phyloP scores from a whole-genome alignment of 2,797 vertebrate species.

The Thaleichthys pacificus region DNA sequence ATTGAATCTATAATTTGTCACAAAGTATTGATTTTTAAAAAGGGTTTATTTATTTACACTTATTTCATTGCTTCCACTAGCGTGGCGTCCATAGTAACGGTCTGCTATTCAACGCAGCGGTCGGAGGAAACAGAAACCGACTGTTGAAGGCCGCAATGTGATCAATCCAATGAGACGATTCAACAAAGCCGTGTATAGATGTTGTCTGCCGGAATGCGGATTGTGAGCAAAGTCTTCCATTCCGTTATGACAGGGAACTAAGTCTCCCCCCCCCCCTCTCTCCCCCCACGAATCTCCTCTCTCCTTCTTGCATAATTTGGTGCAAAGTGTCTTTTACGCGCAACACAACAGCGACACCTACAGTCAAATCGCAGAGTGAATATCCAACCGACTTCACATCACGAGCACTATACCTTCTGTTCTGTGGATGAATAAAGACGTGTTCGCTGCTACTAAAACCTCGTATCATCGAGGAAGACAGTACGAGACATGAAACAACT shows the following conservation, averaged over 20 bases:
- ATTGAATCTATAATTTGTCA: too few relatives aligned
- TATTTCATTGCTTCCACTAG: too few relatives aligned
- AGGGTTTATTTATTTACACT: too few relatives aligned
- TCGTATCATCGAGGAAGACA: too few relatives aligned
- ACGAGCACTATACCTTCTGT: not conserved
- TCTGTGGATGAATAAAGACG: not conserved
- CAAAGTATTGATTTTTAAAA: too few relatives aligned
- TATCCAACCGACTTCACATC: not conserved
- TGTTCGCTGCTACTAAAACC: too few relatives aligned
- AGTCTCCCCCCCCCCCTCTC: not conserved
- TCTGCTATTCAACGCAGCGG: too few relatives aligned
- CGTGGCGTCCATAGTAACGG: too few relatives aligned
- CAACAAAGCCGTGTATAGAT: constrained; percentile 8
- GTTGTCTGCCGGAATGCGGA: constrained; percentile 29
- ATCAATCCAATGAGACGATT: too few relatives aligned
- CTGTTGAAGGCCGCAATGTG: too few relatives aligned
- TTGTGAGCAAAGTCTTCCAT: constrained; percentile 17
- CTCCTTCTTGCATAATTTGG: not conserved
- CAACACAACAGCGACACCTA: constrained; percentile 71
- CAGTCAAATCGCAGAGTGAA: constrained; percentile 27
- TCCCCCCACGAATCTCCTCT: not conserved
- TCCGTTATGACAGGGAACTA: not conserved
- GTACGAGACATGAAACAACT: too few relatives aligned
- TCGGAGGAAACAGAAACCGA: too few relatives aligned
- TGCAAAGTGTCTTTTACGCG: constrained; percentile 16